phyloP scores from a whole-genome alignment of 2,113 vertebrate species.

The Mustelus asterias region DNA sequence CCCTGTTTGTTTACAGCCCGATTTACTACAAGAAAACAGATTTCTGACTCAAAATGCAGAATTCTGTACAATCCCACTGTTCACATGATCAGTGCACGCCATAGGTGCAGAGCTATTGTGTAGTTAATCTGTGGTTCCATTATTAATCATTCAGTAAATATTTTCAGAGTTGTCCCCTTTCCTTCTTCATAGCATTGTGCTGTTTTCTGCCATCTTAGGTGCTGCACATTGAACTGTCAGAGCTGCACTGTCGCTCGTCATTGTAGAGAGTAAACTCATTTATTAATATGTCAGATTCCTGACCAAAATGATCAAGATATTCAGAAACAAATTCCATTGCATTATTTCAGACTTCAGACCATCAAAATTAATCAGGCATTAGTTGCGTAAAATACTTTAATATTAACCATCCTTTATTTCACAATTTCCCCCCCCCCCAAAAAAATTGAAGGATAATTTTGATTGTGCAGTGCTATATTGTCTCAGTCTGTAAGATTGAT shows the following conservation, averaged over 20 bases:
- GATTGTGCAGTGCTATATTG: neutral
- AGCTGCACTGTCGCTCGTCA: neutral
- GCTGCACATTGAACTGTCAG: neutral
- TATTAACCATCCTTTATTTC: neutral
- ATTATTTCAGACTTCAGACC: neutral
- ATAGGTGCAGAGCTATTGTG: neutral
- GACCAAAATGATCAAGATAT: neutral
- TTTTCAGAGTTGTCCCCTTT: constrained; percentile 22
- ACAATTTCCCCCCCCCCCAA: neutral
- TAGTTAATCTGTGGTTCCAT: constrained; percentile 32
- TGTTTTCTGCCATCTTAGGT: constrained; percentile 16
- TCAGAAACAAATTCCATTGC: neutral
- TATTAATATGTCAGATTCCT: neutral
- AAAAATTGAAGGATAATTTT: neutral
- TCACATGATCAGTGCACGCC: neutral
- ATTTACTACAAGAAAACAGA: neutral
- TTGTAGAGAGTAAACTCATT: neutral
- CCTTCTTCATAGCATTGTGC: neutral
- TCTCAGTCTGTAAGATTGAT: neutral
- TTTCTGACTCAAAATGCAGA: constrained; percentile 23
- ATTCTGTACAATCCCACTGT: neutral
- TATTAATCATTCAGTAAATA: constrained; percentile 34
- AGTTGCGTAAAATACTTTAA: neutral
- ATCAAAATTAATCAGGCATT: neutral
- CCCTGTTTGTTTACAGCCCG: neutral